Evolutionary conservation across 2,113 vertebrate genomes (phyloP).

Genomic region (Lanius collurio): DNA sequence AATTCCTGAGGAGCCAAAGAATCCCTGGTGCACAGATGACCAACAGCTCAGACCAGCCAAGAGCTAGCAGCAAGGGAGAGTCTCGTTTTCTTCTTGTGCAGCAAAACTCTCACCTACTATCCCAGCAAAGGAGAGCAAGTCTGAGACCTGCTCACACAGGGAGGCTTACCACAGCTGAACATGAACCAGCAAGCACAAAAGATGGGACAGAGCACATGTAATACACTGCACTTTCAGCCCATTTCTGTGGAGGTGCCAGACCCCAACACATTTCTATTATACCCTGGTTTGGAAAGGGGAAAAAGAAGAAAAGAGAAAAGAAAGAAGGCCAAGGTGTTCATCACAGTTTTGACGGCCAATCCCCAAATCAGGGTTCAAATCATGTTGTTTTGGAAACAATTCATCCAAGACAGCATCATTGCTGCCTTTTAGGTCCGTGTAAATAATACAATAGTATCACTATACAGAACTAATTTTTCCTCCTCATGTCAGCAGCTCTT

Average conservation of each 20-base stretch:
- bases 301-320: too few species aligned
- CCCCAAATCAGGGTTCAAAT: not conserved
- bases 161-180: not conserved
- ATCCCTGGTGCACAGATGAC: not conserved
- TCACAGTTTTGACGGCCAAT: not conserved
- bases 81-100: not conserved
- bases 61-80: not conserved
- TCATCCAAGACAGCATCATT: not conserved
- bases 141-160: not conserved
- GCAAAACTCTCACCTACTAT: not conserved
- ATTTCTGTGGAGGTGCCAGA: not conserved
- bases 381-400: not conserved
- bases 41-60: not conserved
- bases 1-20: not conserved
- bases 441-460: not conserved
- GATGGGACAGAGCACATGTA: not conserved
- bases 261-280: not conserved
- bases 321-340: not conserved
- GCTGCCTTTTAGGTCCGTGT: not conserved
- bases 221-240: not conserved
- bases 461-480: not conserved
- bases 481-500: not conserved
- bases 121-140: not conserved
- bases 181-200: not conserved
- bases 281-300: not conserved